Base-by-base conservation (phyloP, 1,140 invertebrate species). In the Hestina assimilis region DNA sequence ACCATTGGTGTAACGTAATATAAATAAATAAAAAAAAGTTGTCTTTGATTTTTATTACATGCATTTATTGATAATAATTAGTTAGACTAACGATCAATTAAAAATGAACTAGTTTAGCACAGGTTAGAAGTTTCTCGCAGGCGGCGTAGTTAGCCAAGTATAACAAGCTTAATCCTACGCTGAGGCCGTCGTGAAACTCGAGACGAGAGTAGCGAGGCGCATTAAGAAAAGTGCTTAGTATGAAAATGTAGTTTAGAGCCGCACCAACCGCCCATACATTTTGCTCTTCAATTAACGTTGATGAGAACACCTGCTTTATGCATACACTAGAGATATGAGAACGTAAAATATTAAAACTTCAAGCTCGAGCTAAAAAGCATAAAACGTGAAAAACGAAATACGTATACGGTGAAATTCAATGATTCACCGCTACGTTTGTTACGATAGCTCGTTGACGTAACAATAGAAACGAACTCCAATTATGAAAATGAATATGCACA, bases 141-240 rank as follows among this genome's bases (percentile, higher is more conserved):
- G 53, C 45, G 43, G 31, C 23, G 23, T 28, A 40, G 43, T 56
- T 47, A 47, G 43, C 21, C 33, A 45, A 28, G 42, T 38, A 40
- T 56, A 56, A 56, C 43, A 35, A 56, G 53, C 53, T 56, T 56
- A 47, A 56, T 56, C 42, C 33, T 46, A 38, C 51, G 52, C 21
- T 33, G 26, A 53, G 40, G 51, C 24, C 12, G 38, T 58, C 28
- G 47, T 48, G 41, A 43, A 42, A 24, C 47, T 48, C 55, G 19
- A 57, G 55, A 23, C 40, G 31, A 33, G 28, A 51, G 47, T 51
- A 51, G 31, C 42, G 53, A 56, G 38, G 55, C 55, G 29, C 55
- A 51, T 58, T 58, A 58, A 51, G 46, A 58, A 29, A 58, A 58
- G 55, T 58, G 46, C 53, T 56, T 41, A 41, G 33, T 48, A 57